phyloP scores from a whole-genome alignment of 2,113 vertebrate species.

The Corapipo altera region DNA sequence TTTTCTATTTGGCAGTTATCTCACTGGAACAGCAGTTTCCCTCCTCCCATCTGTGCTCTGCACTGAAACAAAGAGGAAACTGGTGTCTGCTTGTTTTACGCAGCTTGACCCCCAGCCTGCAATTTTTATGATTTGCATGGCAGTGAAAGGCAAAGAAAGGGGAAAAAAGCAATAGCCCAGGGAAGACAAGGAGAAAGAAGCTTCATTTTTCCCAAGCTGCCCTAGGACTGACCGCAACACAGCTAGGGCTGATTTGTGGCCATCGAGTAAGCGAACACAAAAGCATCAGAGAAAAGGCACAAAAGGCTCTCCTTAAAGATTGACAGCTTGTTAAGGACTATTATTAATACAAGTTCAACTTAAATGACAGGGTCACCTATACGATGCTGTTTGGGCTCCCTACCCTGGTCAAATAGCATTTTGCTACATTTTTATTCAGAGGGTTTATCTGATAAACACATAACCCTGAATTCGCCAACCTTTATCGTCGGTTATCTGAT shows the following conservation, averaged over 20 bases:
- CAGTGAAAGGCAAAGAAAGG: constrained; percentile 61
- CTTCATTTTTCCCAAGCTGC: constrained; percentile 39
- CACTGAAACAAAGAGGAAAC: constrained; percentile 70
- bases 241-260: constrained; percentile 59
- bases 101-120: constrained; percentile 69
- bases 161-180: constrained; percentile 34
- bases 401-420: neutral
- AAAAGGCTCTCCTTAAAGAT: constrained; percentile 53
- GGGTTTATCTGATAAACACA: neutral
- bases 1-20: constrained; percentile 62
- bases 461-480: neutral
- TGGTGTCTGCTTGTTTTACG: constrained; percentile 67
- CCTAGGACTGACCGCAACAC: constrained; percentile 35
- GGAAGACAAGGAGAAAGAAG: constrained; percentile 45
- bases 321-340: constrained; percentile 65
- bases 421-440: neutral
- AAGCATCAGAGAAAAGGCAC: constrained; percentile 43
- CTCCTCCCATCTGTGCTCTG: constrained; percentile 23
- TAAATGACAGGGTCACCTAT: constrained; percentile 61
- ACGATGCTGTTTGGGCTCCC: constrained; percentile 9
- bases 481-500: neutral
- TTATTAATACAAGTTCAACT: constrained; percentile 60
- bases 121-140: constrained; percentile 72
- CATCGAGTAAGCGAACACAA: constrained; percentile 55
- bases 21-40: constrained; percentile 47